Percentiles rank a stretch among this genome's conserved stretches.
phyloP scores from a whole-genome alignment of 2,888 invertebrate species.

The Heliconius erato region DNA sequence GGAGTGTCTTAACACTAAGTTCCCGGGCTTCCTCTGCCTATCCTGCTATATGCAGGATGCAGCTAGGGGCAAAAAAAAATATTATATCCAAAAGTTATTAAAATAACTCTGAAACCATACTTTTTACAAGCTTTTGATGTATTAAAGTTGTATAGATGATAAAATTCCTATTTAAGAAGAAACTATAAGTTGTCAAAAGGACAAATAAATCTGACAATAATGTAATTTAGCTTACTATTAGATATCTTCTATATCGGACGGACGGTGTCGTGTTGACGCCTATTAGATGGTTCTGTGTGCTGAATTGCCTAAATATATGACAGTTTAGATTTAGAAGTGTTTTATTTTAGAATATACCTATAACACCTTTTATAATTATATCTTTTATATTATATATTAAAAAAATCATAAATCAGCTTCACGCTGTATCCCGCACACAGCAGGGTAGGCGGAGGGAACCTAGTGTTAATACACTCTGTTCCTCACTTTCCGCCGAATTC shows the following conservation, averaged over 20 bases:
- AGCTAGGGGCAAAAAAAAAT: neutral
- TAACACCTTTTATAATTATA: neutral
- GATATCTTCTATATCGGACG: slow-evolving; percentile 56
- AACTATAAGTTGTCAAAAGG: slow-evolving; percentile 28
- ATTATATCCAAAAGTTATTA: neutral
- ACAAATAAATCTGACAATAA: slow-evolving; percentile 60
- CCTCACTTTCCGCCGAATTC: too few relatives aligned
- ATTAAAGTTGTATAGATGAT: neutral
- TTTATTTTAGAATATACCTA: slow-evolving; percentile 35
- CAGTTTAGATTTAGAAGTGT: slow-evolving; percentile 42
- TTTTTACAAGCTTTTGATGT: neutral
- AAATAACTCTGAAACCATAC: neutral
- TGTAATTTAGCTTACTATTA: slow-evolving; percentile 51
- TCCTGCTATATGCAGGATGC: too few relatives aligned
- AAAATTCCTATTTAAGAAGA: slow-evolving; percentile 38
- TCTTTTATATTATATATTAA: too few relatives aligned
- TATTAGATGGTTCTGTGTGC: slow-evolving; percentile 64
- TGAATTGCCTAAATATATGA: slow-evolving; percentile 73
- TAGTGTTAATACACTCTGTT: too few relatives aligned
- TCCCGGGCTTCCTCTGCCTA: too few relatives aligned
- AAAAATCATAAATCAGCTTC: too few relatives aligned
- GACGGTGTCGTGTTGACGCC: slow-evolving; percentile 54
- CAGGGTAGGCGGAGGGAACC: too few relatives aligned
- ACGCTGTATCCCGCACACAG: too few relatives aligned
- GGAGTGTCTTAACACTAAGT: too few relatives aligned